phyloP scores from a whole-genome alignment of 2,113 vertebrate genomes.

The Ophthalmolycus amberensis region DNA sequence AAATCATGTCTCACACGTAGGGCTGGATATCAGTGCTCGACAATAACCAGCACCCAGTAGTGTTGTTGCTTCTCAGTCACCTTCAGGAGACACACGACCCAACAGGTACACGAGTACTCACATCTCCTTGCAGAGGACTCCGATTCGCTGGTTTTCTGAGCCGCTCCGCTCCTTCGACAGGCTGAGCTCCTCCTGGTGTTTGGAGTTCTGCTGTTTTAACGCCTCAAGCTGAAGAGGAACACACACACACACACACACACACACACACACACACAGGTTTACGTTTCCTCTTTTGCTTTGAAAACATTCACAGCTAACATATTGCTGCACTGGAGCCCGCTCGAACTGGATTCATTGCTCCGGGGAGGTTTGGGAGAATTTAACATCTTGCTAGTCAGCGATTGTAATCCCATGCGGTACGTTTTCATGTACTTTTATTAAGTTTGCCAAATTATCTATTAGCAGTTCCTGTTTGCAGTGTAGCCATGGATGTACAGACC shows the following conservation, averaged over 20 bases:
- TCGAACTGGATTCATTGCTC: not conserved
- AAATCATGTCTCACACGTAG: too few relatives aligned
- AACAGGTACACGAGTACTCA: slow-evolving; percentile 75
- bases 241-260: slow-evolving; percentile 22
- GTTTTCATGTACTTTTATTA: not conserved
- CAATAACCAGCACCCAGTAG: too few relatives aligned
- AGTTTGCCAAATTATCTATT: not conserved
- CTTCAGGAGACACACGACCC: not conserved
- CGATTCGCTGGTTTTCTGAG: slow-evolving; percentile 86
- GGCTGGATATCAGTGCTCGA: too few relatives aligned
- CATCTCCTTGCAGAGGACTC: slow-evolving; percentile 90
- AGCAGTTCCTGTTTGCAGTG: not conserved
- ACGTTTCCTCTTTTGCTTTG: not conserved
- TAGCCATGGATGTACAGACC: not conserved
- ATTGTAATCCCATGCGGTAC: not conserved
- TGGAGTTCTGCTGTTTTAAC: slow-evolving; percentile 91
- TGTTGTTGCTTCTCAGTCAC: not conserved
- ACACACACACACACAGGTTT: too few relatives aligned
- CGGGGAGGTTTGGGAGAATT: not conserved
- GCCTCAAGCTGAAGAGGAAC: slow-evolving; percentile 84
- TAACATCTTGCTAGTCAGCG: not conserved
- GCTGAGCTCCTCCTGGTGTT: slow-evolving; percentile 88
- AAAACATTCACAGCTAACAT: not conserved
- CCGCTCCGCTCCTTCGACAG: slow-evolving; percentile 87
- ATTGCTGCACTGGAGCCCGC: not conserved